These are phyloP conservation scores for Chromoteleia sp. DNA, from an alignment of 2,888 invertebrate species.

Conservation along the genomic window DNA sequence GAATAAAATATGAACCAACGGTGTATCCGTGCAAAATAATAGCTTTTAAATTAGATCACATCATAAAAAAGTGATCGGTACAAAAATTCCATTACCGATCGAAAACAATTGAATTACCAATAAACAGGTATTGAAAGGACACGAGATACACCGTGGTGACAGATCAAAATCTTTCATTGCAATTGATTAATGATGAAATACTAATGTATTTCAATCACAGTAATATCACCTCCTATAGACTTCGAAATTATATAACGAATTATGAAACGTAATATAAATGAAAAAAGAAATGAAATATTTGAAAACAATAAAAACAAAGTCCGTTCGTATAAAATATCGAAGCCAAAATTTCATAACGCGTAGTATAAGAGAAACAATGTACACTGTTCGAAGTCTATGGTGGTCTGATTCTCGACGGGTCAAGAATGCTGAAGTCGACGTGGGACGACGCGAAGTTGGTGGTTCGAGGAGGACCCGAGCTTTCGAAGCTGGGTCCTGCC, in stretches of 20 bases:
- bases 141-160: neutral
- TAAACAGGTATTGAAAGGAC: neutral
- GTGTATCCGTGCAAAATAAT: conserved; percentile 2
- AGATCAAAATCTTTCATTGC: conserved; percentile 18
- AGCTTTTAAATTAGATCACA: neutral
- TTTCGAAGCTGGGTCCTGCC: neutral
- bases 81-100: neutral
- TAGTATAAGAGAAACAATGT: no score
- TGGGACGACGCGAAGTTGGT: neutral
- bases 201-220: conserved; percentile 20
- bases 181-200: conserved; percentile 23
- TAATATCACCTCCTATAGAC: neutral
- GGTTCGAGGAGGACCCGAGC: neutral
- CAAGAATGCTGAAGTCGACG: neutral
- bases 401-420: neutral
- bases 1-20: conserved; percentile 8
- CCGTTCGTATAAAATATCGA: no score
- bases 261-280: no score
- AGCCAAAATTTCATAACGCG: no score
- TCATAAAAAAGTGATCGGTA: no score
- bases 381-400: neutral
- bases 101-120: neutral
- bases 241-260: neutral
- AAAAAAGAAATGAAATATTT: neutral
- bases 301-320: neutral